These are phyloP conservation scores for Sebastes taczanowskii DNA, from an alignment of 2,797 vertebrate species.

Conservation along the genomic window DNA sequence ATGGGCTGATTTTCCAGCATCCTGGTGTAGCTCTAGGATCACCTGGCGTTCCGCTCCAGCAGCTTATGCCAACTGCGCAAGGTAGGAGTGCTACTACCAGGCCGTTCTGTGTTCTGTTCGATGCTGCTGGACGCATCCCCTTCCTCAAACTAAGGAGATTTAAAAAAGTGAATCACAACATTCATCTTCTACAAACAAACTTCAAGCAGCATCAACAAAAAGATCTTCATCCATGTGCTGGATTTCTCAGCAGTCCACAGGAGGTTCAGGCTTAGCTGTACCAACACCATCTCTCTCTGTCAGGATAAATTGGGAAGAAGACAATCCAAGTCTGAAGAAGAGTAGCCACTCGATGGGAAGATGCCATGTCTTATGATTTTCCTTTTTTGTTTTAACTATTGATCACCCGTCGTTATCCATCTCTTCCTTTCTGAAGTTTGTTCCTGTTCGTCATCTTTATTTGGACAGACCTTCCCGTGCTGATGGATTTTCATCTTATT, in stretches of 20 bases:
- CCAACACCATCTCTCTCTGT: constrained; percentile 65
- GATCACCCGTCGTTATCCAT: constrained; percentile 74
- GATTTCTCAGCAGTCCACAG: constrained; percentile 73
- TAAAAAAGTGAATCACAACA: constrained; percentile 61
- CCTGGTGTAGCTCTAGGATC: constrained; percentile 94
- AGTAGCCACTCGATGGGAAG: constrained; percentile 80
- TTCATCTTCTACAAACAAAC: constrained; percentile 73
- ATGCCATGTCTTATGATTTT: constrained; percentile 82
- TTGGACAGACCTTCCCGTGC: constrained; percentile 69
- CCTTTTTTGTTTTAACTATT: constrained; percentile 69
- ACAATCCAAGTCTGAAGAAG: constrained; percentile 79
- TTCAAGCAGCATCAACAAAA: constrained; percentile 74
- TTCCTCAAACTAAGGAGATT: constrained; percentile 66
- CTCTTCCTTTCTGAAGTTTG: constrained; percentile 71
- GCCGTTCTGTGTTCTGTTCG: constrained; percentile 80
- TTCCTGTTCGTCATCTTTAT: constrained; percentile 71
- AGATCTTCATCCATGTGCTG: constrained; percentile 73
- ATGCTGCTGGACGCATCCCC: constrained; percentile 82
- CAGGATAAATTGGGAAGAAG: constrained; percentile 77
- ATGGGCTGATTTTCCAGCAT: constrained; percentile 99
- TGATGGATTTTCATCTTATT: constrained; percentile 72
- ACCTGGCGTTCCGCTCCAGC: constrained; percentile 96
- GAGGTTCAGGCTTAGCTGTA: constrained; percentile 76
- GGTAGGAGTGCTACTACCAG: constrained; percentile 90
- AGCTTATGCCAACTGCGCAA: constrained; percentile 99